Evolutionary conservation across 2,113 vertebrate species (phyloP).

Genomic region (Hydrochoerus hydrochaeris): DNA sequence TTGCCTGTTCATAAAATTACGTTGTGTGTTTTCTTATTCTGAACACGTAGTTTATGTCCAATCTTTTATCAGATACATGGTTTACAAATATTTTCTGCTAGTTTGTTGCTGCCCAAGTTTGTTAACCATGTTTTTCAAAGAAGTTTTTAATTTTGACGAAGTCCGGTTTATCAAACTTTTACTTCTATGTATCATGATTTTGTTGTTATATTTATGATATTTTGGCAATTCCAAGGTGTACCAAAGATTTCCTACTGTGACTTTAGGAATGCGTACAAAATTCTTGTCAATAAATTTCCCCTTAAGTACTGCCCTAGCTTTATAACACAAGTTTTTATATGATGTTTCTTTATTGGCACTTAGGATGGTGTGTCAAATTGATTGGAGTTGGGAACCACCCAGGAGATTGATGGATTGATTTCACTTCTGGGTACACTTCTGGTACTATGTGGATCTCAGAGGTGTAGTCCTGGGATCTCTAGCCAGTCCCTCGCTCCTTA

Average conservation of each 20-base stretch:
- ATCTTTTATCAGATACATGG: background rate
- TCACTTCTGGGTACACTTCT: background rate
- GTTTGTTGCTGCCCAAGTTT: background rate
- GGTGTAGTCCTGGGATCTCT: background rate
- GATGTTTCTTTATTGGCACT: background rate
- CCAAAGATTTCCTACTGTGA: background rate
- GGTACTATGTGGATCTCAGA: background rate
- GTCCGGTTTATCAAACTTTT: background rate
- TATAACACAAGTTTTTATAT: background rate
- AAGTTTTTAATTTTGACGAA: background rate
- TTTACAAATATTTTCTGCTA: background rate
- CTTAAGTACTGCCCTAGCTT: background rate
- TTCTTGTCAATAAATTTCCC: background rate
- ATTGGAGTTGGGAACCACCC: too few relatives aligned
- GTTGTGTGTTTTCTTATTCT: background rate
- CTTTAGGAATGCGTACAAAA: background rate
- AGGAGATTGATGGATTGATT: background rate
- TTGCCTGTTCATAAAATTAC: background rate
- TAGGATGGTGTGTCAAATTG: background rate
- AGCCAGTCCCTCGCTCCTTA: background rate
- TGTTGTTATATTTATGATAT: background rate
- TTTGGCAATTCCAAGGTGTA: background rate
- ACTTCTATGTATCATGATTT: background rate
- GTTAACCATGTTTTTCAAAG: background rate
- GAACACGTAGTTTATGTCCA: background rate